These are phyloP conservation scores for Cydia amplana DNA, from an alignment of 1,140 invertebrate genomes.

Conservation along the genomic window DNA sequence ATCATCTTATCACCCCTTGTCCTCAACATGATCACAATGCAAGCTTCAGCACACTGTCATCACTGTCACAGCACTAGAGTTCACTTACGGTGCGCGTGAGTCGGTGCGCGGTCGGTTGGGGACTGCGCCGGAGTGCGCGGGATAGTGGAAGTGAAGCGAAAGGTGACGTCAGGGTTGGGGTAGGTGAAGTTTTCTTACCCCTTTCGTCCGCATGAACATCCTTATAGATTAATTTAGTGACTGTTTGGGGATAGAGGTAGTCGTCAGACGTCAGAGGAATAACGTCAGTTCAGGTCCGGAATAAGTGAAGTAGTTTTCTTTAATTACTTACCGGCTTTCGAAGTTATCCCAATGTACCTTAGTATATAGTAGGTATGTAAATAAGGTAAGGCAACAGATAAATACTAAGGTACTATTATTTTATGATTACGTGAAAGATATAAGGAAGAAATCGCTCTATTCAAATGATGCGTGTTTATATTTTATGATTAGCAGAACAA, in stretches of 20 bases:
- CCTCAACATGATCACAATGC: conserved; percentile 45
- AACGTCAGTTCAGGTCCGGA: too few species aligned
- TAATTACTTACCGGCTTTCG: too few species aligned
- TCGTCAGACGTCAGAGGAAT: too few species aligned
- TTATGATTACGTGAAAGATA: background rate
- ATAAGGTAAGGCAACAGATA: too few species aligned
- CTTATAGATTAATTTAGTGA: too few species aligned
- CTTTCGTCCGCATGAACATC: background rate
- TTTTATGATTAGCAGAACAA: background rate
- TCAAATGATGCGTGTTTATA: background rate
- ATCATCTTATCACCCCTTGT: conserved; percentile 60
- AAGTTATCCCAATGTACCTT: too few species aligned
- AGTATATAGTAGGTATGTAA: too few species aligned
- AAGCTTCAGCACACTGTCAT: conserved; percentile 57
- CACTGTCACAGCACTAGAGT: conserved; percentile 61
- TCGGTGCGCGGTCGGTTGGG: conserved; percentile 35
- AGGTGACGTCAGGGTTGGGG: conserved; percentile 14
- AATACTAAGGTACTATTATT: too few species aligned
- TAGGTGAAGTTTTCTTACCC: background rate
- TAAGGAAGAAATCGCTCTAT: background rate
- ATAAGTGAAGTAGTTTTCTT: too few species aligned
- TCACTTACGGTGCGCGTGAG: conserved; percentile 41
- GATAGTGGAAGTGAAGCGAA: conserved; percentile 21
- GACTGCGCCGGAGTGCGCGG: conserved; percentile 44
- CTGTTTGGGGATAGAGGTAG: too few species aligned